Evolutionary conservation across 64 coral and sea anemone genomes (phyloP).

Genomic region (Astreopora myriophthalma): DNA sequence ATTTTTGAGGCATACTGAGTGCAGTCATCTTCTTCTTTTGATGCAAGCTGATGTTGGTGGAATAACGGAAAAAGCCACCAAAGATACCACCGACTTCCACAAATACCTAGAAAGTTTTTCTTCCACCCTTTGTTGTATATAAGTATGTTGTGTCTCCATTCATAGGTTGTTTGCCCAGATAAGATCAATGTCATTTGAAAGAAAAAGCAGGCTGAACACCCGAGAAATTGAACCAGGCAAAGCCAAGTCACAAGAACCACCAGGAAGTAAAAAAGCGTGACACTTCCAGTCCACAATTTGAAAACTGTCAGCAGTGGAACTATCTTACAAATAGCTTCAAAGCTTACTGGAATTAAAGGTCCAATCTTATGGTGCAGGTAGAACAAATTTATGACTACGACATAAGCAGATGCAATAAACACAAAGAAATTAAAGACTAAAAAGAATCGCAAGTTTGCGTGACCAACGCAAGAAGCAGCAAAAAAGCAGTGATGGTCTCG

Average conservation of each 20-base stretch:
- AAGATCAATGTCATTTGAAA: conserved; percentile 83
- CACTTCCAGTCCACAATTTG: conserved; percentile 78
- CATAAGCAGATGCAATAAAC: conserved; percentile 49
- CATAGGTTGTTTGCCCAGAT: conserved; percentile 88
- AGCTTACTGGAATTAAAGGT: conserved; percentile 72
- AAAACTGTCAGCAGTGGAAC: conserved; percentile 79
- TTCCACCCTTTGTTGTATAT: conserved; percentile 77
- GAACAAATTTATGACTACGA: conserved; percentile 61
- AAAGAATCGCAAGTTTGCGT: conserved; percentile 77
- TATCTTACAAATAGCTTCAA: conserved; percentile 78
- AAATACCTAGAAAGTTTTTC: conserved; percentile 71
- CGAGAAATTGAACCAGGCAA: conserved; percentile 76
- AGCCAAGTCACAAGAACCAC: conserved; percentile 84
- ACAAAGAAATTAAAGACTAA: conserved; percentile 75
- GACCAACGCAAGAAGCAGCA: conserved; percentile 80
- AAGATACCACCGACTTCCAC: conserved; percentile 77
- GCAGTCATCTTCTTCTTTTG: conserved; percentile 20
- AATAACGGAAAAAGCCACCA: conserved; percentile 82
- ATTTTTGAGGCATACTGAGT: conserved; percentile 5
- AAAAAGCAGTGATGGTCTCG: conserved; percentile 92
- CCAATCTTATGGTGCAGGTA: conserved; percentile 66
- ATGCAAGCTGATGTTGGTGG: background rate
- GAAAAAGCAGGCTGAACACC: conserved; percentile 53
- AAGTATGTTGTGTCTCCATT: conserved; percentile 77
- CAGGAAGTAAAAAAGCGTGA: conserved; percentile 63